Conservation (phyloP, 2,113 vertebrate species). For the Melanerpes aurifrons region DNA sequence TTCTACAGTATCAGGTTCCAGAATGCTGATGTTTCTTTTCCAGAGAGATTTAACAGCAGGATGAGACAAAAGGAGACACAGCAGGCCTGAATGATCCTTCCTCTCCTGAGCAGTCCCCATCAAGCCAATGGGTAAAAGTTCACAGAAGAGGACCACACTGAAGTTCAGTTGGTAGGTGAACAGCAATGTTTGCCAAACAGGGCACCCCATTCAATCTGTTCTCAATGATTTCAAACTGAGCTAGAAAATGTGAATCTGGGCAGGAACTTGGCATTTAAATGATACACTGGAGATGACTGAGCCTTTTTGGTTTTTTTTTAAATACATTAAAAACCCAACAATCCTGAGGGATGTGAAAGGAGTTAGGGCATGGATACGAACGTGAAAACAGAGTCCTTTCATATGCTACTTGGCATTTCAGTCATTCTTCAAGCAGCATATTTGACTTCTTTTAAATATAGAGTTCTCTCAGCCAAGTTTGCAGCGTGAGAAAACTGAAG, state of each 20-base stretch:
- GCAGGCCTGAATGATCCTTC: not conserved
- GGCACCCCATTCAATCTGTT: not conserved
- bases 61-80: not conserved
- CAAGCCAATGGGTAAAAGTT: not conserved
- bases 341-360: slow-evolving; percentile 10
- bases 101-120: not conserved
- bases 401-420: slow-evolving; percentile 29
- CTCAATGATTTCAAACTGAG: not conserved
- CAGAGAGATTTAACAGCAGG: slow-evolving; percentile 13
- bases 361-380: not conserved
- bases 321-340: not conserved
- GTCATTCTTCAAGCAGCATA: not conserved
- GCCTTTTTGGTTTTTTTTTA: not conserved
- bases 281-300: not conserved
- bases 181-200: not conserved
- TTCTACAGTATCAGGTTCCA: not conserved
- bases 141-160: not conserved
- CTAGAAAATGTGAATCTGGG: slow-evolving; percentile 9
- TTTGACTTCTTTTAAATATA: not conserved
- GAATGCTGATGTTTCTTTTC: not conserved
- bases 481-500: not conserved
- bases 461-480: not conserved
- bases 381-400: not conserved
- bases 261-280: not conserved
- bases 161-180: slow-evolving; percentile 2